A percentile compares a stretch with the other conserved stretches of the same genome.
Conservation (phyloP, 2,888 invertebrate genomes). For the Stenolophus ochropezus region DNA sequence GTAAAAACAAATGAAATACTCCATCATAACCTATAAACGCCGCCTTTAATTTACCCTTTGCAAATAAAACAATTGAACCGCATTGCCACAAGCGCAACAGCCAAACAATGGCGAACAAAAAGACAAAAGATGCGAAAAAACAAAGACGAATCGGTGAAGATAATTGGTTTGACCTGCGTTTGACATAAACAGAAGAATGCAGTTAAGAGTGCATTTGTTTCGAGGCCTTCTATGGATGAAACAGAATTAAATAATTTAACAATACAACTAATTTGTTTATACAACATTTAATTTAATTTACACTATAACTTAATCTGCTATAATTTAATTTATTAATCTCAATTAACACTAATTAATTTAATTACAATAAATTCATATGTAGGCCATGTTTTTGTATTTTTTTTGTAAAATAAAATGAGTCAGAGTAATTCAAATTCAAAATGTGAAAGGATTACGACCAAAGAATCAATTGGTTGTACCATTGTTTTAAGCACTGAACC, state of each 20-base stretch:
- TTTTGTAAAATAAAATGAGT: not conserved
- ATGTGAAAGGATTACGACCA: slow-evolving; percentile 1
- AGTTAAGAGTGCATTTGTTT: not conserved
- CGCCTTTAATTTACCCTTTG: slow-evolving; percentile 15
- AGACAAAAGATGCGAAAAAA: slow-evolving; percentile 8
- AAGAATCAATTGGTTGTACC: not conserved
- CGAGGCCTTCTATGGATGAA: not conserved
- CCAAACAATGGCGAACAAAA: slow-evolving; percentile 23
- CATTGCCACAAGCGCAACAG: not conserved
- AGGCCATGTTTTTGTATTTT: not conserved
- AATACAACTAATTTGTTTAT: too few relatives aligned
- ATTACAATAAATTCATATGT: not conserved
- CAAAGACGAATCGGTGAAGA: slow-evolving; percentile 29
- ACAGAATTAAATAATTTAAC: not conserved
- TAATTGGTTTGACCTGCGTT: slow-evolving; percentile 43
- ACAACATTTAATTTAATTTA: too few relatives aligned
- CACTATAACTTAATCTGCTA: too few relatives aligned
- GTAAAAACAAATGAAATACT: slow-evolving; percentile 11
- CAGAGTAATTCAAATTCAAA: not conserved
- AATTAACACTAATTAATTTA: too few relatives aligned
- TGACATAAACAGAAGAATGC: slow-evolving; percentile 31
- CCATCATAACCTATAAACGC: slow-evolving; percentile 13
- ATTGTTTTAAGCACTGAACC: slow-evolving; percentile 31
- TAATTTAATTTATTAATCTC: too few relatives aligned
- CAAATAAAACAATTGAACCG: slow-evolving; percentile 25